Evolutionary conservation across 2,888 invertebrate genomes (phyloP).

Genomic region (Megaustenia siamemsis): DNA sequence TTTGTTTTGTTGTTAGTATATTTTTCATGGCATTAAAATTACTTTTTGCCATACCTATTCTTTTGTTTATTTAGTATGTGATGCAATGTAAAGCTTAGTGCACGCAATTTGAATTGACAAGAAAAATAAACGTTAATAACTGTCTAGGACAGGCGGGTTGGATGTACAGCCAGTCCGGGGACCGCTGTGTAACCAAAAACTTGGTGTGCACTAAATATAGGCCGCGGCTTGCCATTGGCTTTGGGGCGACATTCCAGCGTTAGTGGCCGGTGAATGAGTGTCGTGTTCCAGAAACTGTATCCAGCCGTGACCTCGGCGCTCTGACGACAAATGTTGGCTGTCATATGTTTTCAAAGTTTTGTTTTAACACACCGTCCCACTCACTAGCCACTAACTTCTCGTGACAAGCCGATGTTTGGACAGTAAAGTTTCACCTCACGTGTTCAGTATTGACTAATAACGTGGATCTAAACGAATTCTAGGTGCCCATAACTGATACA

Average conservation of each 20-base stretch:
- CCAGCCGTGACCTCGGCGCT: not conserved
- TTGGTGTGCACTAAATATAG: conserved; percentile 29
- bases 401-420: not conserved
- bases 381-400: not conserved
- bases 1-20: no score
- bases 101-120: no score
- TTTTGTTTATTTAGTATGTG: no score
- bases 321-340: not conserved
- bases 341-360: conserved; percentile 23
- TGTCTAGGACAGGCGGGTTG: no score
- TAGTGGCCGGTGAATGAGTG: conserved; percentile 39
- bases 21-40: no score
- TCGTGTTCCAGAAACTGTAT: not conserved
- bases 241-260: conserved; percentile 15
- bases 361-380: not conserved
- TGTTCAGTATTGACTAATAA: not conserved
- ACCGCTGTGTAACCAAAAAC: conserved; percentile 35
- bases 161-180: no score
- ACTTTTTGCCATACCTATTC: no score
- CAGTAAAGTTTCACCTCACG: not conserved
- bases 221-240: conserved; percentile 12
- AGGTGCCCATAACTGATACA: no score
- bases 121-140: no score
- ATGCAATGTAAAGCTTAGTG: no score
- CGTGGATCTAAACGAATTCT: not conserved